Evolutionary conservation across 2,797 vertebrate genomes (phyloP).

Genomic region (Myotis planiceps): DNA sequence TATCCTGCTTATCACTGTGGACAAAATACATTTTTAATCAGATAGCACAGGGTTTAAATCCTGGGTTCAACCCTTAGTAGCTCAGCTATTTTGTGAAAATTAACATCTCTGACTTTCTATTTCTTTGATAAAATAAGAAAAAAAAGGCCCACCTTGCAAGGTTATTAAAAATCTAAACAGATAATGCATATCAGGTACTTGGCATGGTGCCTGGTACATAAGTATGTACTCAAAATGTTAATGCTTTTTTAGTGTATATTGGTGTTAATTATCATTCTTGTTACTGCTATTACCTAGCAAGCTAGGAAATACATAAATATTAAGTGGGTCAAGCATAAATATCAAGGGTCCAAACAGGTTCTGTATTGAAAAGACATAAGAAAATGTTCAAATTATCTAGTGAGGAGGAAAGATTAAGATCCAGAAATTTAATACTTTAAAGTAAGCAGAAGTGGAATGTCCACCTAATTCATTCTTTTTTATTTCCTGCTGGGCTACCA

Average conservation of each 20-base stretch:
- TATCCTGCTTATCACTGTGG: background rate
- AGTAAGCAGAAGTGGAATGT: background rate
- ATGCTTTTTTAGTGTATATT: background rate
- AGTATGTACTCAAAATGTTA: background rate
- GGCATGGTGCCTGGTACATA: background rate
- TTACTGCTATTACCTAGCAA: background rate
- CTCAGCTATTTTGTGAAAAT: background rate
- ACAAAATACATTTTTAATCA: background rate
- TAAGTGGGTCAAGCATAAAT: background rate
- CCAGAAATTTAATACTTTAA: background rate
- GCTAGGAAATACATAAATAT: background rate
- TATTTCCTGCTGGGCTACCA: background rate
- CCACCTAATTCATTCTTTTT: background rate
- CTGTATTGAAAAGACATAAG: background rate
- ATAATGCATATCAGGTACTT: conserved; percentile 7
- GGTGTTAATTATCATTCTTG: background rate
- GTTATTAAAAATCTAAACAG: conserved; percentile 8
- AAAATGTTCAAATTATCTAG: conserved; percentile 4
- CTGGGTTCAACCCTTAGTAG: background rate
- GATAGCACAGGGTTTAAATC: background rate
- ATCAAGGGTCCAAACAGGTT: background rate
- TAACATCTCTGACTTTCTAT: background rate
- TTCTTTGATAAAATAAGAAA: conserved; percentile 15
- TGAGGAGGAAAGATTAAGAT: background rate
- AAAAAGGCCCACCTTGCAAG: background rate